Evolutionary conservation across 1,140 invertebrate genomes (phyloP).

Genomic region (Magallana ariakensis): DNA sequence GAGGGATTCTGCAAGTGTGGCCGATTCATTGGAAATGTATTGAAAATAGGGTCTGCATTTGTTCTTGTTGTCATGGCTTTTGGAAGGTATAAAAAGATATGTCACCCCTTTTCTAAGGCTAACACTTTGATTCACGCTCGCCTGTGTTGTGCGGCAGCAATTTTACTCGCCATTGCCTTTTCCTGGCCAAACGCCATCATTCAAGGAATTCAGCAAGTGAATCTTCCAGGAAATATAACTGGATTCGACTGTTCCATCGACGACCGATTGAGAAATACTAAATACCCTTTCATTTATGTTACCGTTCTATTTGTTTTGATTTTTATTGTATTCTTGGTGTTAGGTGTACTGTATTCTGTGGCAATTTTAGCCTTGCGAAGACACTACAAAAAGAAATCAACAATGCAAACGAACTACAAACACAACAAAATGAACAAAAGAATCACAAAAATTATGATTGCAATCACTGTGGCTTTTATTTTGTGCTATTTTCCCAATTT

Average conservation of each 20-base stretch:
- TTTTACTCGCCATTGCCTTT: constrained; percentile 43
- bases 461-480: constrained; percentile 46
- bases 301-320: constrained; percentile 49
- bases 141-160: constrained; percentile 40
- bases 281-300: constrained; percentile 54
- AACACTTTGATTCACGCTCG: constrained; percentile 39
- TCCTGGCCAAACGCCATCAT: constrained; percentile 55
- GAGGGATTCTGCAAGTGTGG: constrained; percentile 52
- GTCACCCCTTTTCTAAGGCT: constrained; percentile 48
- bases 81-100: constrained; percentile 52
- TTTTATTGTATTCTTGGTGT: constrained; percentile 41
- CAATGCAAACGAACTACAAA: background rate
- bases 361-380: constrained; percentile 8
- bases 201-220: constrained; percentile 42
- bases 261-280: constrained; percentile 44
- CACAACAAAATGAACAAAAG: constrained; percentile 24
- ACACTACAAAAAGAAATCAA: constrained; percentile 24
- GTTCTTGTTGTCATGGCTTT: constrained; percentile 54
- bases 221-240: constrained; percentile 53
- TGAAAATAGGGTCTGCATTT: constrained; percentile 57
- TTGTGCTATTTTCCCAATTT: constrained; percentile 47
- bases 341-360: constrained; percentile 46
- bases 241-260: constrained; percentile 55
- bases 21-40: constrained; percentile 47
- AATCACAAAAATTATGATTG: constrained; percentile 54